These are phyloP conservation scores for Hemicrepidius hirtus DNA, from an alignment of 2,888 invertebrate species.

Conservation along the genomic window DNA sequence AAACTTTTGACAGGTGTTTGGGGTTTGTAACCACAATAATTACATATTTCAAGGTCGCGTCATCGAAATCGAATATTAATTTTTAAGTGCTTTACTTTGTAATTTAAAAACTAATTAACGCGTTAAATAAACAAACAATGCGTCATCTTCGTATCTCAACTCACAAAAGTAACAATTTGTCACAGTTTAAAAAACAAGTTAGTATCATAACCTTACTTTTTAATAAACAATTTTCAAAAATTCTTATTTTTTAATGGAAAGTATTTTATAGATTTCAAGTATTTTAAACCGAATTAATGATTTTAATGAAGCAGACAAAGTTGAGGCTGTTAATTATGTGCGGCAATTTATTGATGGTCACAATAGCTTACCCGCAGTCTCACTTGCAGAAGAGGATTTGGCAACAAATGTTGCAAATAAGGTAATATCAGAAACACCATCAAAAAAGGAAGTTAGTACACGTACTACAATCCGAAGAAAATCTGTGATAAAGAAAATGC, in stretches of 20 bases:
- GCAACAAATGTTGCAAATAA: not conserved
- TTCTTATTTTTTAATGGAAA: not conserved
- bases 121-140: constrained; percentile 40
- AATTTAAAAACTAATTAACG: not conserved
- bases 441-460: not conserved
- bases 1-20: too few species aligned
- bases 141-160: constrained; percentile 51
- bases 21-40: too few species aligned
- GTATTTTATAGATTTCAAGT: constrained; percentile 52
- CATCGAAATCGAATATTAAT: constrained; percentile 9
- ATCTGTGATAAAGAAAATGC: constrained; percentile 1
- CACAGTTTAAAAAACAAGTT: constrained; percentile 54
- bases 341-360: constrained; percentile 9
- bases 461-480: not conserved
- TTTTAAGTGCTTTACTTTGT: not conserved
- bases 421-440: not conserved
- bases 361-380: not conserved
- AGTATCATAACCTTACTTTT: constrained; percentile 22
- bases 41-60: constrained; percentile 14
- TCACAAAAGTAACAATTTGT: constrained; percentile 49
- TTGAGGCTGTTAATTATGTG: constrained; percentile 57
- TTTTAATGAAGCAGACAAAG: constrained; percentile 55
- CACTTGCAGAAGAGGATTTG: not conserved
- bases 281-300: constrained; percentile 55
- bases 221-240: constrained; percentile 6